Base-by-base conservation (phyloP, 2,888 invertebrate species). In the Nomada lathburiana region DNA sequence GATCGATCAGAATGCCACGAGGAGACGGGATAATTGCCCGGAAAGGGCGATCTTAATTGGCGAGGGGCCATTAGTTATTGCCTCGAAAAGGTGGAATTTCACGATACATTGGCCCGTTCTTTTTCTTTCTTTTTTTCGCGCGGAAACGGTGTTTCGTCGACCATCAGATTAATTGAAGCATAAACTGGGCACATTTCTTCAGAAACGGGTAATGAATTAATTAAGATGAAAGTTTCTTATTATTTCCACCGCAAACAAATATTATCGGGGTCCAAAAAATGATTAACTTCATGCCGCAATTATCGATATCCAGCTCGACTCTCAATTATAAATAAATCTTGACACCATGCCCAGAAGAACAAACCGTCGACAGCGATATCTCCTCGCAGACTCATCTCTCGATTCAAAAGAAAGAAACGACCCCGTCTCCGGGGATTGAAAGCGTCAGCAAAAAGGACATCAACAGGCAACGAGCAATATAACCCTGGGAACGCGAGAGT, bases 31-130 rank as follows among this genome's bases (percentile, higher is more conserved):
- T 80, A 74, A 70, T 81, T 65, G 69, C 80, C 42, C 42, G 26
- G 47, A 67, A 69, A 80, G 74, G 80, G 69, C 53, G 9, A 65
- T 69, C 80, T 81, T 80, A 81, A 81, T 81, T 73, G 80, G 44
- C 29, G 7, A 9, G 55, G 55, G 55, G 26, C 53, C 65, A 59
- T 65, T 50, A 63, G 53, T 62, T 42, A 55, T 29, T 16, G 29
- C 62, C 71, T 62, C 60, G 16, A 1, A 23, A 26, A 20, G 26
- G 18, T 50, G n/a, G 50, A 36, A 72, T 16, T 57, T 63, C 55
- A 13, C 36, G 20, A 73, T 57, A 50, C 47, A 70, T 62, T 10
- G 44, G 20, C 20, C 36, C 36, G 7, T 36, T 7, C 36, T 36
- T 36, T 36, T 13, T 42, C 18, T 47, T 42, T 42, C 11, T 47